Conservation (phyloP, 2,113 vertebrate genomes). For the Bubalus kerabau region DNA sequence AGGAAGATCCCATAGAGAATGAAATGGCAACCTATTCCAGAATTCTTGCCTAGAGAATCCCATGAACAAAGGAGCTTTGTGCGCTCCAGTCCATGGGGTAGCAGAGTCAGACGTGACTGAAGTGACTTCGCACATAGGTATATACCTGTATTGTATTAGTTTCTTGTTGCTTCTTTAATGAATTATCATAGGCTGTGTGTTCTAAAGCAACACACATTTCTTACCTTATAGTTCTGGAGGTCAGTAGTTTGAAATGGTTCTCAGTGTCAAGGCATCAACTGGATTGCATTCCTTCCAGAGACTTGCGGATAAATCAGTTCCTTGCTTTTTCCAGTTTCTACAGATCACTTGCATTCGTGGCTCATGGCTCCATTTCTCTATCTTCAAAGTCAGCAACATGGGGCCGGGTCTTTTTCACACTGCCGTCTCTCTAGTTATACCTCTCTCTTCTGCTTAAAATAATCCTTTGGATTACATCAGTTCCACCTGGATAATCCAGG, state of each 20-base stretch:
- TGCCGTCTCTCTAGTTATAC: rapidly evolving
- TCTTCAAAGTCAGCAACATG: neutral
- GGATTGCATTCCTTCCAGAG: neutral
- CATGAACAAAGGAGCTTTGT: neutral
- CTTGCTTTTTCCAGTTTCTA: neutral
- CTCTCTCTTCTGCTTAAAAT: neutral
- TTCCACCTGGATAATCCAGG: neutral
- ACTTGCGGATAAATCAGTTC: neutral
- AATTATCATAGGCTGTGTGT: neutral
- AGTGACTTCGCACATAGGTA: neutral
- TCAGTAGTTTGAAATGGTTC: neutral
- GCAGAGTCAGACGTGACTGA: neutral
- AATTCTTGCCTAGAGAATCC: neutral
- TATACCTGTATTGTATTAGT: neutral
- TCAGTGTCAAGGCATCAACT: neutral
- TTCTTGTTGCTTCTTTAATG: neutral
- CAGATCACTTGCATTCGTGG: neutral
- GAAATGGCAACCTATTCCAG: neutral
- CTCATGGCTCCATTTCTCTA: neutral
- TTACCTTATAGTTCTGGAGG: neutral
- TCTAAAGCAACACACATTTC: neutral
- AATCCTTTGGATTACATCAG: neutral
- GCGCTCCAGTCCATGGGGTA: neutral
- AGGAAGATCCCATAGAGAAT: neutral
- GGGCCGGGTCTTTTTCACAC: neutral